A percentile compares a stretch with the other conserved stretches of the same genome.
Evolutionary conservation across 2,113 vertebrate genomes (phyloP).

Genomic region (Craseonycteris thonglongyai): DNA sequence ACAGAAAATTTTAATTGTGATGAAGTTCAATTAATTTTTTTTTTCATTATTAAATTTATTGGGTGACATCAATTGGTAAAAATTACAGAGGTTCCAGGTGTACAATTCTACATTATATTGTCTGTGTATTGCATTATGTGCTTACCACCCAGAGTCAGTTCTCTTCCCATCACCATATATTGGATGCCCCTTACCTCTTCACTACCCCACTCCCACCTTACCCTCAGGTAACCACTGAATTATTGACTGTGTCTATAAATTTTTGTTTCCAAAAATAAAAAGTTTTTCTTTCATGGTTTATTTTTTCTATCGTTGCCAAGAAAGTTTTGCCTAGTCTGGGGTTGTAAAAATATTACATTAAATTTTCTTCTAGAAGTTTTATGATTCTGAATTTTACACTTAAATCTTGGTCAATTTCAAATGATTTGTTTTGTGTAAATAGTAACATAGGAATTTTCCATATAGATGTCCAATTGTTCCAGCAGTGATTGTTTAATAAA

Average conservation of each 20-base stretch:
- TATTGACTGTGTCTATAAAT: too few species aligned
- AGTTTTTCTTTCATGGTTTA: background rate
- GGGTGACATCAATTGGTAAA: too few species aligned
- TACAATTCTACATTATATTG: too few species aligned
- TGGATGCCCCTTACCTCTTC: too few species aligned
- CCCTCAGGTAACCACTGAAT: too few species aligned
- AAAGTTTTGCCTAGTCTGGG: background rate
- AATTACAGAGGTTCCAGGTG: too few species aligned
- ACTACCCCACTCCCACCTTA: too few species aligned
- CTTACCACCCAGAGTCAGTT: too few species aligned
- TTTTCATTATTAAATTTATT: too few species aligned
- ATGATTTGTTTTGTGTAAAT: background rate
- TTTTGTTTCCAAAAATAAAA: too few species aligned
- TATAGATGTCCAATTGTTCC: background rate
- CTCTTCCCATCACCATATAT: too few species aligned
- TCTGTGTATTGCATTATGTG: too few species aligned
- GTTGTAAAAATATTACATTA: background rate
- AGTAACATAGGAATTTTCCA: background rate
- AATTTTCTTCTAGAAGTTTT: background rate
- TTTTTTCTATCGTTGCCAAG: background rate
- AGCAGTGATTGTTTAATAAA: background rate
- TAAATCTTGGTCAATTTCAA: background rate
- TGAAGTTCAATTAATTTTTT: background rate
- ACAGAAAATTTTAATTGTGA: background rate
- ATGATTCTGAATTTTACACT: background rate